Evolutionary conservation across 2,888 invertebrate genomes (phyloP).

Genomic region (Papilio protenor): DNA sequence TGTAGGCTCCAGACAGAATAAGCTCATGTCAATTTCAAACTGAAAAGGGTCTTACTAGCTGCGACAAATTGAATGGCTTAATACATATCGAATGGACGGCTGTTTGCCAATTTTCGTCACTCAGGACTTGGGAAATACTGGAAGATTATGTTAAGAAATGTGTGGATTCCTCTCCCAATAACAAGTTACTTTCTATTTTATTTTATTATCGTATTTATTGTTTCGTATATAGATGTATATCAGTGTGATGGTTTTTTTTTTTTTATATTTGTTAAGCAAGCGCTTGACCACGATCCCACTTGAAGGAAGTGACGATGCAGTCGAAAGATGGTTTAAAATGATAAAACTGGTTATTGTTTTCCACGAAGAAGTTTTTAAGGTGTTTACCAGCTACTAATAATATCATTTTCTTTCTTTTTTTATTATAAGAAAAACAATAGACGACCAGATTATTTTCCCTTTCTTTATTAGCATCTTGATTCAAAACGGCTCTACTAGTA

Average conservation of each 20-base stretch:
- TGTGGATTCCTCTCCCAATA: not conserved
- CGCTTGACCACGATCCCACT: too few relatives aligned
- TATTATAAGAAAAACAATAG: too few relatives aligned
- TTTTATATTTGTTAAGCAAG: too few relatives aligned
- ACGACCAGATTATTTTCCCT: not conserved
- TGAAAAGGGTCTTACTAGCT: constrained; percentile 42
- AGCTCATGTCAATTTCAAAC: constrained; percentile 42
- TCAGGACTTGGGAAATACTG: constrained; percentile 20
- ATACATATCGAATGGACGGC: constrained; percentile 35
- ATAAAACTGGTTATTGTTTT: not conserved
- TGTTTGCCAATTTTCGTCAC: constrained; percentile 42
- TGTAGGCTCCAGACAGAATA: constrained; percentile 34
- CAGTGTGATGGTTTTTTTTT: not conserved
- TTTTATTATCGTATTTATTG: constrained; percentile 4
- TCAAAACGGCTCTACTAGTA: constrained; percentile 29
- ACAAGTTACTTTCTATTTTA: constrained; percentile 5
- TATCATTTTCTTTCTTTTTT: too few relatives aligned
- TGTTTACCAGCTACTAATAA: too few relatives aligned
- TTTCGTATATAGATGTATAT: not conserved
- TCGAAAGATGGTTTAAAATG: too few relatives aligned
- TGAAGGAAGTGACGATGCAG: too few relatives aligned
- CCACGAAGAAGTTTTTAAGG: too few relatives aligned
- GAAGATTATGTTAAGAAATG: constrained; percentile 20
- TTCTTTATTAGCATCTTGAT: constrained; percentile 28
- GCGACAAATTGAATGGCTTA: constrained; percentile 45